phyloP scores from a whole-genome alignment of 2,113 vertebrate species.

The Orthonyx spaldingii region DNA sequence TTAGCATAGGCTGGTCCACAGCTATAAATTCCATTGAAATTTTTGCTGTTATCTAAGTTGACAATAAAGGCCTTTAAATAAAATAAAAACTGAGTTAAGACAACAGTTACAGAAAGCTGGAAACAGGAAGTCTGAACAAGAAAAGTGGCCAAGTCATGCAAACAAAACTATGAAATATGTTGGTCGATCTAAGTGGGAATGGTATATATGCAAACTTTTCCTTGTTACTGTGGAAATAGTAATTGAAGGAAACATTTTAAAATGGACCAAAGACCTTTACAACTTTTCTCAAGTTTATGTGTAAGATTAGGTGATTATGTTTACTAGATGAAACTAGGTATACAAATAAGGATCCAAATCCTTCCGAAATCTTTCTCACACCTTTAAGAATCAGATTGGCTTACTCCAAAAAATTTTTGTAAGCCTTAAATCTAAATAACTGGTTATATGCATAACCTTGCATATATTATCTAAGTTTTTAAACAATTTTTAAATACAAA shows the following conservation, averaged over 20 bases:
- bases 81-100: neutral
- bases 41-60: neutral
- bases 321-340: neutral
- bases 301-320: neutral
- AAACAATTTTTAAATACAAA: neutral
- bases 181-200: accelerated
- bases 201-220: neutral
- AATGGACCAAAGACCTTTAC: neutral
- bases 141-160: neutral
- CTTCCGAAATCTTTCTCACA: neutral
- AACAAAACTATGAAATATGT: neutral
- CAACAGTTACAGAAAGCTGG: neutral
- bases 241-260: neutral
- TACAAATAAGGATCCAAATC: neutral
- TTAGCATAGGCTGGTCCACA: neutral
- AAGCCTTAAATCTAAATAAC: neutral
- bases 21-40: neutral
- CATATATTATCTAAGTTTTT: neutral
- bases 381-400: neutral
- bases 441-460: neutral
- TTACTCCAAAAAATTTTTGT: neutral
- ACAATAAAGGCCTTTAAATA: neutral
- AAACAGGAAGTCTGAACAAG: neutral
- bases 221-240: neutral
- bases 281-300: neutral